Evolutionary conservation across 2,113 vertebrate species (phyloP).

Genomic region (Lathamus discolor): DNA sequence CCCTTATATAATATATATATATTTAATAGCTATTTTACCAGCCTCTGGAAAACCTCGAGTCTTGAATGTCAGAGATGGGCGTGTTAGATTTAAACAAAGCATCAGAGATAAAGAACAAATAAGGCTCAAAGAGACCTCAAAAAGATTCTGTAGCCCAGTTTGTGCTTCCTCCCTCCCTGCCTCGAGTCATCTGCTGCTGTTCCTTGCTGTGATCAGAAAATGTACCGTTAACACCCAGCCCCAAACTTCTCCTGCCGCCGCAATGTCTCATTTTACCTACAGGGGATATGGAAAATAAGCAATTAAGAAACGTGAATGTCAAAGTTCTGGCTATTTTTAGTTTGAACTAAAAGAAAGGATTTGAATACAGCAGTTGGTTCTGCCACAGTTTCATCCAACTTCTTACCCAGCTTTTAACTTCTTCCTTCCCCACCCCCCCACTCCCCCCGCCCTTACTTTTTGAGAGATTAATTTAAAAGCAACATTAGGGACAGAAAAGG

Average conservation of each 20-base stretch:
- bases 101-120: background rate
- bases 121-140: background rate
- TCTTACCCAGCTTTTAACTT: background rate
- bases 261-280: background rate
- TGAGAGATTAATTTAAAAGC: background rate
- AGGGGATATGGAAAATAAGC: background rate
- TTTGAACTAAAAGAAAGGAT: background rate
- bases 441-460: too few species aligned
- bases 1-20: background rate
- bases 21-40: background rate
- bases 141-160: background rate
- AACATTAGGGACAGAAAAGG: background rate
- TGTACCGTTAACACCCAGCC: fast-evolving
- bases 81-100: background rate
- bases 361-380: background rate
- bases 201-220: fast-evolving
- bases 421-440: background rate
- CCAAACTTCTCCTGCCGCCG: background rate
- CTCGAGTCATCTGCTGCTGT: fast-evolving
- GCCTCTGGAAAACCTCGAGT: fast-evolving
- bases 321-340: background rate
- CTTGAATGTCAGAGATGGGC: background rate
- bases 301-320: background rate
- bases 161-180: background rate
- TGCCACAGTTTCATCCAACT: background rate